These are phyloP conservation scores for Psittacus erithacus DNA, from an alignment of 2,113 vertebrate species.

Conservation along the genomic window DNA sequence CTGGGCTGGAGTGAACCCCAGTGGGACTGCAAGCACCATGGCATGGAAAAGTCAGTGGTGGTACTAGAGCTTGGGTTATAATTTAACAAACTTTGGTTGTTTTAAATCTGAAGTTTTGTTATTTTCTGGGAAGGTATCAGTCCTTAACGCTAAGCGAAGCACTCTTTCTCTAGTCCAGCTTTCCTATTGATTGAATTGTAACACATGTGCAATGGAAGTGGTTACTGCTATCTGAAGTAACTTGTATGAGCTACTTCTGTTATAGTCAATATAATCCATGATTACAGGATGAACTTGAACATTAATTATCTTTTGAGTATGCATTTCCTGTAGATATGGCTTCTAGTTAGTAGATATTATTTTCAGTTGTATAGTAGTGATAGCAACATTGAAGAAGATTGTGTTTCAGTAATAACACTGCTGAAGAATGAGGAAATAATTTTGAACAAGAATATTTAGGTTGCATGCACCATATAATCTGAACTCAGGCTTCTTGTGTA, in stretches of 20 bases:
- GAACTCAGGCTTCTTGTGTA: neutral
- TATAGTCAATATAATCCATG: slow-evolving; percentile 64
- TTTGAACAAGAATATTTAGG: slow-evolving; percentile 51
- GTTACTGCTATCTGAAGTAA: slow-evolving; percentile 67
- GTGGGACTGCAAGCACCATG: fast-evolving
- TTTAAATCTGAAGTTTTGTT: neutral
- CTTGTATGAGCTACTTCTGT: slow-evolving; percentile 74
- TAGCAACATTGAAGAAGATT: slow-evolving; percentile 4
- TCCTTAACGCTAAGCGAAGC: neutral
- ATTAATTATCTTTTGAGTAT: slow-evolving; percentile 85
- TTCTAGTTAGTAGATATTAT: slow-evolving; percentile 84
- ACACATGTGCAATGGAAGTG: neutral
- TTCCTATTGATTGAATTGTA: neutral
- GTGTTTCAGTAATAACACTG: slow-evolving; percentile 83
- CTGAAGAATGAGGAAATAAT: slow-evolving; percentile 82
- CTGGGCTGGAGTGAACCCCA: neutral
- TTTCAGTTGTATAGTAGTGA: slow-evolving; percentile 79
- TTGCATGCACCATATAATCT: neutral
- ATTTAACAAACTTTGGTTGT: neutral
- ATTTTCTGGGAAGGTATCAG: neutral
- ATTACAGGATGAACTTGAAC: slow-evolving; percentile 77
- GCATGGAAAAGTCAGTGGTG: fast-evolving
- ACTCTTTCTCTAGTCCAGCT: neutral
- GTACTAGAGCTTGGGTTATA: neutral
- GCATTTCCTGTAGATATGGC: slow-evolving; percentile 83